Conservation (phyloP, 2,888 invertebrate genomes). For the Microplitis manilae region DNA sequence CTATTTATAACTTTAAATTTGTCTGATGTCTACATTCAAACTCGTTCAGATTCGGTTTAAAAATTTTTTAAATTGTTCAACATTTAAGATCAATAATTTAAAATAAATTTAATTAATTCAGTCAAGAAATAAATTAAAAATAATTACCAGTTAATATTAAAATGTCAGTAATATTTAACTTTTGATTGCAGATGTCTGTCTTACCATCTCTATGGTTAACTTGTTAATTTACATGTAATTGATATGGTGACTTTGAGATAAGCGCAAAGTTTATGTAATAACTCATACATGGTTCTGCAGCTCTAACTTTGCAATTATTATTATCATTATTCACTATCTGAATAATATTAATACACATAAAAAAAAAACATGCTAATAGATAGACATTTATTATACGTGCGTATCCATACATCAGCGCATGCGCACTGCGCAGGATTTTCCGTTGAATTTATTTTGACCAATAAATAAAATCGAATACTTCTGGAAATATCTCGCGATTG, state of each 20-base stretch:
- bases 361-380: neutral
- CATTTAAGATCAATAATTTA: too few relatives aligned
- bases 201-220: neutral
- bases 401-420: neutral
- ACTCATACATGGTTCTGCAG: neutral
- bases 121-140: too few relatives aligned
- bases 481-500: neutral
- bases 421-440: neutral
- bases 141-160: too few relatives aligned
- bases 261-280: neutral
- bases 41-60: too few relatives aligned
- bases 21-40: too few relatives aligned
- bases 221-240: neutral
- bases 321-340: too few relatives aligned
- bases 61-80: too few relatives aligned
- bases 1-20: too few relatives aligned
- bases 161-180: too few relatives aligned
- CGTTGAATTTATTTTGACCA: neutral
- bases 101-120: too few relatives aligned
- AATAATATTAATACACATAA: neutral
- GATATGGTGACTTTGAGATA: neutral
- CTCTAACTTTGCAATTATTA: too few relatives aligned
- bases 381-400: neutral
- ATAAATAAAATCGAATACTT: neutral
- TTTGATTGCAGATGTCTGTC: neutral